These are phyloP conservation scores for Petrolisthes cinctipes DNA, from an alignment of 2,888 invertebrate genomes.

Conservation along the genomic window DNA sequence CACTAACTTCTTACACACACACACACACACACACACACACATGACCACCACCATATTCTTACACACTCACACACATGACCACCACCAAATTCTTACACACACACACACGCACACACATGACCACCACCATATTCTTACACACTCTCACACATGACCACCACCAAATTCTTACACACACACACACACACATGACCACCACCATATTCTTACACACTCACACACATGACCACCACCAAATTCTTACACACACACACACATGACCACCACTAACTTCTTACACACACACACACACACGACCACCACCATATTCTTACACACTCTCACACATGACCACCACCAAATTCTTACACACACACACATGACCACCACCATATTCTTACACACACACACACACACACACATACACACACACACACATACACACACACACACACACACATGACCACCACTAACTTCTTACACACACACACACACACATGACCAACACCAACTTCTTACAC, in stretches of 20 bases:
- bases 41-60: background rate
- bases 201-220: too few species aligned
- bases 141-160: background rate
- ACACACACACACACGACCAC: background rate
- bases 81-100: background rate
- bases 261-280: background rate
- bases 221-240: background rate
- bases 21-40: background rate
- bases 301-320: background rate
- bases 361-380: background rate
- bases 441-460: too few species aligned
- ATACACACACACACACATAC: background rate
- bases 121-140: background rate
- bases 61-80: background rate
- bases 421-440: constrained; percentile 10
- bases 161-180: background rate
- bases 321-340: background rate
- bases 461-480: too few species aligned
- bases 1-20: too few species aligned
- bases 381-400: constrained; percentile 4
- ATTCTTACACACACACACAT: background rate
- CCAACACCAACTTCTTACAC: too few species aligned
- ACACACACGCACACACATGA: background rate
- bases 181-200: too few species aligned
- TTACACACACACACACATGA: background rate